These are phyloP conservation scores for Tapirus indicus DNA, from an alignment of 2,797 vertebrate species.

Conservation along the genomic window DNA sequence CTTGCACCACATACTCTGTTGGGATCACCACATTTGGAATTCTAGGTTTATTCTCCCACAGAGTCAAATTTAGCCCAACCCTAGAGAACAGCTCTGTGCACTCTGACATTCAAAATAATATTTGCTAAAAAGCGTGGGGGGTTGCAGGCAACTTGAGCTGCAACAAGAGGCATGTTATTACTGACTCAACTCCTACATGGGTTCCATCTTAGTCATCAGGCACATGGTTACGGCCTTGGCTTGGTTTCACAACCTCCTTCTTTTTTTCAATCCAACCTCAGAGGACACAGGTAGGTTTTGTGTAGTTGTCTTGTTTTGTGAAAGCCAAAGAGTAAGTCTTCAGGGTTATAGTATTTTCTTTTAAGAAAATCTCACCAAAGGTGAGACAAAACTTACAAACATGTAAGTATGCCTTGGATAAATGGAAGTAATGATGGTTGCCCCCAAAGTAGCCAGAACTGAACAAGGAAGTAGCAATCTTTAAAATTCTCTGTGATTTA, in stretches of 20 bases:
- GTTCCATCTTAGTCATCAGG: conserved; percentile 91
- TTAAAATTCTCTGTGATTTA: neutral
- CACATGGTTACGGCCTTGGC: conserved; percentile 79
- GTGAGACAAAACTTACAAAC: neutral
- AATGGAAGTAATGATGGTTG: neutral
- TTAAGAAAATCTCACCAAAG: conserved; percentile 35
- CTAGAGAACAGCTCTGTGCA: neutral
- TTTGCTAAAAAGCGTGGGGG: conserved; percentile 73
- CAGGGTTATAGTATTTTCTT: conserved; percentile 63
- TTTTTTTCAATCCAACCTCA: conserved; percentile 72
- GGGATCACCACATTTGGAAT: conserved; percentile 76
- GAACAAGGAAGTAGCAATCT: conserved; percentile 19
- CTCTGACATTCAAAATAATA: conserved; percentile 74
- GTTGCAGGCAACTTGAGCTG: conserved; percentile 64
- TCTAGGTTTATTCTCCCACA: conserved; percentile 74
- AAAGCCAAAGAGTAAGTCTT: conserved; percentile 47
- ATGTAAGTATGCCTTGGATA: neutral
- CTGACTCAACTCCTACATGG: conserved; percentile 89
- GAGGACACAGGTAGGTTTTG: conserved; percentile 58
- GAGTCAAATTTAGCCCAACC: conserved; percentile 49
- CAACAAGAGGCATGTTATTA: conserved; percentile 86
- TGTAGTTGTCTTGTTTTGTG: conserved; percentile 49
- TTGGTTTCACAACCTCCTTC: conserved; percentile 83
- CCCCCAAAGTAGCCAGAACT: neutral
- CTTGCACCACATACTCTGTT: conserved; percentile 58